Conservation (phyloP, 2,113 vertebrate species). For the Pantherophis guttatus region DNA sequence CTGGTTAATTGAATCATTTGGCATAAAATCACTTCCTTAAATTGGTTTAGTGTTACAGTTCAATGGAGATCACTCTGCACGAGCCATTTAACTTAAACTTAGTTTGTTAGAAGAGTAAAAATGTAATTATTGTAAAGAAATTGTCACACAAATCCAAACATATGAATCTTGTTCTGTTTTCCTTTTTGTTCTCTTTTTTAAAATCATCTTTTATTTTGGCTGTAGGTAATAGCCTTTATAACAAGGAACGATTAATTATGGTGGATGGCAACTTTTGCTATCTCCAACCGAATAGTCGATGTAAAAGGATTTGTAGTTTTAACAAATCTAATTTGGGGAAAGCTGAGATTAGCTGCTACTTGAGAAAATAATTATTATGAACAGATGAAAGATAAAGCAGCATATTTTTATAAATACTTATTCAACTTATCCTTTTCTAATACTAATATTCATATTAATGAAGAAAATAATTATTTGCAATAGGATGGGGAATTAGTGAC, state of each 20-base stretch:
- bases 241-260: neutral
- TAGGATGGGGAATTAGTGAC: neutral
- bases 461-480: neutral
- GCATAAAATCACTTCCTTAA: neutral
- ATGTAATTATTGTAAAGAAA: neutral
- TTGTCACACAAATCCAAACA: neutral
- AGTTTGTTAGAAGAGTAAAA: neutral
- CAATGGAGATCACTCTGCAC: neutral
- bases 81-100: neutral
- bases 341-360: neutral
- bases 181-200: neutral
- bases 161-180: neutral
- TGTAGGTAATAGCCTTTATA: neutral
- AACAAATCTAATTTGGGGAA: neutral
- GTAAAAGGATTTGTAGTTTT: neutral
- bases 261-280: neutral
- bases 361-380: neutral
- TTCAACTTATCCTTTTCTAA: neutral
- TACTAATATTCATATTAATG: neutral
- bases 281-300: neutral
- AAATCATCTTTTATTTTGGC: neutral
- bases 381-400: neutral
- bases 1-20: neutral
- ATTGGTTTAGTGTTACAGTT: neutral
- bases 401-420: neutral